phyloP scores from a whole-genome alignment of 2,888 invertebrate species.

The Allygus modestus region DNA sequence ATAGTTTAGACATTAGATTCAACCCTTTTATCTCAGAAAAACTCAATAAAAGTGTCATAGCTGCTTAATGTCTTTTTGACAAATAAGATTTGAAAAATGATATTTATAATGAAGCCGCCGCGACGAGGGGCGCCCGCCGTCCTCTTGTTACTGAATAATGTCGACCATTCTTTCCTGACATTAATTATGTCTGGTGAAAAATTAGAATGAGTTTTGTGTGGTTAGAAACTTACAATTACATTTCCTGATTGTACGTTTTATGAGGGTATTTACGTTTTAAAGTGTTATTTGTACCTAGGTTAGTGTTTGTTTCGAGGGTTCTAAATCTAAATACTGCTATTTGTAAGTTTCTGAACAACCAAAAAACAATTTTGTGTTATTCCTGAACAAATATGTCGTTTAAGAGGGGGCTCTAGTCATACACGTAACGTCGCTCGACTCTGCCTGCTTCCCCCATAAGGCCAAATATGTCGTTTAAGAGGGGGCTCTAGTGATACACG shows the following conservation, averaged over 20 bases:
- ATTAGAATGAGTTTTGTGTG: slow-evolving; percentile 38
- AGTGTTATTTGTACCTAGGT: too few relatives aligned
- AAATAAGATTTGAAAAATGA: slow-evolving; percentile 36
- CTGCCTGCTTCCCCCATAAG: too few relatives aligned
- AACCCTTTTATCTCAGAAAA: background rate
- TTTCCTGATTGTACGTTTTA: background rate
- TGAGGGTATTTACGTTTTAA: background rate
- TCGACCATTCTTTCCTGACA: slow-evolving; percentile 28
- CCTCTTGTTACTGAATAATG: slow-evolving; percentile 5
- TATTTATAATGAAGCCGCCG: slow-evolving; percentile 21
- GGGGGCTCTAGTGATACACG: too few relatives aligned
- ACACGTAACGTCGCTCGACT: too few relatives aligned
- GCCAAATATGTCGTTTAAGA: too few relatives aligned
- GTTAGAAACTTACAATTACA: background rate
- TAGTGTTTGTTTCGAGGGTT: too few relatives aligned
- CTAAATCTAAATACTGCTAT: too few relatives aligned
- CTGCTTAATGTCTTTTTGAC: slow-evolving; percentile 29
- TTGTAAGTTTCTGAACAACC: too few relatives aligned
- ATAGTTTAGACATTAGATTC: too few relatives aligned
- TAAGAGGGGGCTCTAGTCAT: too few relatives aligned
- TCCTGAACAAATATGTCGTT: too few relatives aligned
- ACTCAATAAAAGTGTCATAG: slow-evolving; percentile 23
- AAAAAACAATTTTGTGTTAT: too few relatives aligned
- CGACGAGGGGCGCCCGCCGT: background rate
- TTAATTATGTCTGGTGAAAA: slow-evolving; percentile 23